phyloP scores from a whole-genome alignment of 2,888 invertebrate species.

The Pimpla rufipes region DNA sequence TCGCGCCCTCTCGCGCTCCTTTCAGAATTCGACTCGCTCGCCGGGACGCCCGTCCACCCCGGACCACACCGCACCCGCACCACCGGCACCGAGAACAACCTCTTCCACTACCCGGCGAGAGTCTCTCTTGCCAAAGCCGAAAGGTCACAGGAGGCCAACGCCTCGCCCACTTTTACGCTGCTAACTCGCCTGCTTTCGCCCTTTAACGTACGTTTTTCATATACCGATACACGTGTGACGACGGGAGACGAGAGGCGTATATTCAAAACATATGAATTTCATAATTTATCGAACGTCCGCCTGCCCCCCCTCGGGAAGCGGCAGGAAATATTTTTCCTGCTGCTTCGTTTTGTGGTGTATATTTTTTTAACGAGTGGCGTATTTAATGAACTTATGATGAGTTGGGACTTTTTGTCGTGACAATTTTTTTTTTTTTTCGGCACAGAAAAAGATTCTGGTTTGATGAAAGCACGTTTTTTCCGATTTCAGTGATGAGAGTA shows the following conservation, averaged over 20 bases:
- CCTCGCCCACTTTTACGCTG: constrained; percentile 82
- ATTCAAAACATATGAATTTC: constrained; percentile 3
- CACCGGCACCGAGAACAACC: constrained; percentile 47
- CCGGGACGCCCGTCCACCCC: constrained; percentile 69
- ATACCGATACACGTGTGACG: background rate
- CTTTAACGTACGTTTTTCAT: constrained; percentile 7
- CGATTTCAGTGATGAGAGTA: too few species aligned
- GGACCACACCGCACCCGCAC: constrained; percentile 21
- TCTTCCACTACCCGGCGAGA: constrained; percentile 70
- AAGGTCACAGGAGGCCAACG: constrained; percentile 82
- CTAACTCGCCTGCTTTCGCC: constrained; percentile 38
- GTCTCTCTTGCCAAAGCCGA: constrained; percentile 80
- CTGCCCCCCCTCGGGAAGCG: too few species aligned
- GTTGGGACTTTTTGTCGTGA: too few species aligned
- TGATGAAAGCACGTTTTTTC: too few species aligned
- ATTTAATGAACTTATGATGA: too few species aligned
- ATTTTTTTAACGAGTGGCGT: too few species aligned
- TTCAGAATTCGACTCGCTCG: constrained; percentile 78
- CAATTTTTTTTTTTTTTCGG: too few species aligned
- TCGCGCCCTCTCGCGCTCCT: constrained; percentile 69
- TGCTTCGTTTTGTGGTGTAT: too few species aligned
- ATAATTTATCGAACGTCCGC: background rate
- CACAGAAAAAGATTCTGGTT: too few species aligned
- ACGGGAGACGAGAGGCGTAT: too few species aligned
- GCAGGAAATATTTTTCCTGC: too few species aligned